Conservation (phyloP, 2,113 vertebrate species). For the western clawed frog (Xenopus tropicalis) region UCB_Xtro_10.0 CM004445.2:23339001-23339500, state of each 20-base stretch:
- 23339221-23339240: slow-evolving; percentile 23
- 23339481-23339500: too few relatives aligned
- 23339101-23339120: too few relatives aligned
- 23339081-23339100: too few relatives aligned
- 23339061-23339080: too few relatives aligned
- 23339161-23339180: slow-evolving; percentile 21
- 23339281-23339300: slow-evolving; percentile 30
- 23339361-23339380: slow-evolving; percentile 38
- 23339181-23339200: slow-evolving; percentile 13
- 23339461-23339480: background rate
- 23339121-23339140: background rate
- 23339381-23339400: background rate
- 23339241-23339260: slow-evolving; percentile 28
- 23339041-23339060: too few relatives aligned
- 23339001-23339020: too few relatives aligned
- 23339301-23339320: slow-evolving; percentile 12
- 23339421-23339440: slow-evolving; percentile 14
- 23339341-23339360: slow-evolving; percentile 24
- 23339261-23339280: slow-evolving; percentile 10
- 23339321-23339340: slow-evolving; percentile 20
- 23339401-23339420: slow-evolving; percentile 14
- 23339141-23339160: background rate
- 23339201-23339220: slow-evolving; percentile 27
- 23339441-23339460: slow-evolving; percentile 6
- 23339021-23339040: too few relatives aligned